Percentiles rank a stretch among this genome's conserved stretches.
phyloP scores from a whole-genome alignment of 1,140 invertebrate genomes.

The Bombus terrestris region DNA sequence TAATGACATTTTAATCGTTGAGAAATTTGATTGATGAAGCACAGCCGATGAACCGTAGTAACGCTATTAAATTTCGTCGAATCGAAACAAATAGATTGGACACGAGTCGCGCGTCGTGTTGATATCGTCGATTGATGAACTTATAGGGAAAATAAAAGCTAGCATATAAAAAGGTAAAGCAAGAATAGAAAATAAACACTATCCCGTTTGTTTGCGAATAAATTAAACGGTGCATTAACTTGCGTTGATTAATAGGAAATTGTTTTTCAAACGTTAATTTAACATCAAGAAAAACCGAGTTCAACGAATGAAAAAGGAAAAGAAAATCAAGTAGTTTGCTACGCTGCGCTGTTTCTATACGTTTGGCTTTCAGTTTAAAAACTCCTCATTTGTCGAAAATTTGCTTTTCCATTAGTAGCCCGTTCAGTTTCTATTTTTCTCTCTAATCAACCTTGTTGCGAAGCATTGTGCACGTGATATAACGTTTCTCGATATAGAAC shows the following conservation, averaged over 20 bases:
- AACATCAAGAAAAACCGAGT: background rate
- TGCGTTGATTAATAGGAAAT: background rate
- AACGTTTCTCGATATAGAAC: background rate
- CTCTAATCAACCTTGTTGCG: background rate
- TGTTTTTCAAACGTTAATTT: background rate
- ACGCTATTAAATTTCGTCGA: background rate
- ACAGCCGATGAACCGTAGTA: background rate
- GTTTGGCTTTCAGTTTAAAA: background rate
- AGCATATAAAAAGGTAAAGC: background rate
- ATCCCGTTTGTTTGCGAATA: background rate
- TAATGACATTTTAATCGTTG: constrained; percentile 18
- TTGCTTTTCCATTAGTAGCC: background rate
- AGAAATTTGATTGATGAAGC: background rate
- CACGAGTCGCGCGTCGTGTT: too few species aligned
- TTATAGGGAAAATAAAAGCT: background rate
- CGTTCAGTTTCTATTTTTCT: background rate
- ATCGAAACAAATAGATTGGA: background rate
- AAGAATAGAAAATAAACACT: background rate
- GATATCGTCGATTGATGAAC: too few species aligned
- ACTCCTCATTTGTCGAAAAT: background rate
- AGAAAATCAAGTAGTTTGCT: background rate
- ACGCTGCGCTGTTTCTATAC: background rate
- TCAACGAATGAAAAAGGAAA: too few species aligned
- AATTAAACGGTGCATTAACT: background rate
- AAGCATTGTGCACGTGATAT: too few species aligned